These are phyloP conservation scores for Dasypolia templi DNA, from an alignment of 2,888 invertebrate genomes.

Conservation along the genomic window DNA sequence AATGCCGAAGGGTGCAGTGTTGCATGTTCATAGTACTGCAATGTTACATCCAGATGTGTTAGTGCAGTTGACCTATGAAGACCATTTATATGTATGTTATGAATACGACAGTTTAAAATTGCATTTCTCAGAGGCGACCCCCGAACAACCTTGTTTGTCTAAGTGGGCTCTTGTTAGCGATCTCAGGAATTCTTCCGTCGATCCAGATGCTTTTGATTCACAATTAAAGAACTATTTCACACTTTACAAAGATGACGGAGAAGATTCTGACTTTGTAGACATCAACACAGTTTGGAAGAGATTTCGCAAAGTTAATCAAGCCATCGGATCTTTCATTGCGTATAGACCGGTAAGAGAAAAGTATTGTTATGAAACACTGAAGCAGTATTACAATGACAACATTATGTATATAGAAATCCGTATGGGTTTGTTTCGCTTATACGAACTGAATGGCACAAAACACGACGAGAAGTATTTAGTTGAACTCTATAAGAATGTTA, in stretches of 20 bases:
- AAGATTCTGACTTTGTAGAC: constrained; percentile 78
- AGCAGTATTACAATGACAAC: constrained; percentile 92
- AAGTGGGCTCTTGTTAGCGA: constrained; percentile 88
- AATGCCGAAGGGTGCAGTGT: constrained; percentile 94
- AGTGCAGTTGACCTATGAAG: constrained; percentile 91
- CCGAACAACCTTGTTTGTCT: constrained; percentile 76
- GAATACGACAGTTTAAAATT: constrained; percentile 75
- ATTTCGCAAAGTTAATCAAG: constrained; percentile 88
- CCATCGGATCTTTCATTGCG: constrained; percentile 88
- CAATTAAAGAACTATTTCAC: constrained; percentile 89
- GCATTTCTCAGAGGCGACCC: constrained; percentile 77
- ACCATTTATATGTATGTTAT: constrained; percentile 91
- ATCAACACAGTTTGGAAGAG: constrained; percentile 91
- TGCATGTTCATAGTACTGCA: constrained; percentile 93
- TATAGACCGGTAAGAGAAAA: constrained; percentile 92
- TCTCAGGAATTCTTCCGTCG: constrained; percentile 82
- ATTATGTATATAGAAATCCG: constrained; percentile 93
- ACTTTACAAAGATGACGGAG: constrained; percentile 85
- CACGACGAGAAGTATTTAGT: constrained; percentile 89
- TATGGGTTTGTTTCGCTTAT: constrained; percentile 86
- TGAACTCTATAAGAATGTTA: constrained; percentile 88
- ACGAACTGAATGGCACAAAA: constrained; percentile 89
- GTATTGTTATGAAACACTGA: constrained; percentile 91
- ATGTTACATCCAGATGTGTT: constrained; percentile 91
- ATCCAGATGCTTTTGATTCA: constrained; percentile 87